These are phyloP conservation scores for Ylistrum balloti DNA, from an alignment of 1,140 invertebrate species.

Conservation along the genomic window DNA sequence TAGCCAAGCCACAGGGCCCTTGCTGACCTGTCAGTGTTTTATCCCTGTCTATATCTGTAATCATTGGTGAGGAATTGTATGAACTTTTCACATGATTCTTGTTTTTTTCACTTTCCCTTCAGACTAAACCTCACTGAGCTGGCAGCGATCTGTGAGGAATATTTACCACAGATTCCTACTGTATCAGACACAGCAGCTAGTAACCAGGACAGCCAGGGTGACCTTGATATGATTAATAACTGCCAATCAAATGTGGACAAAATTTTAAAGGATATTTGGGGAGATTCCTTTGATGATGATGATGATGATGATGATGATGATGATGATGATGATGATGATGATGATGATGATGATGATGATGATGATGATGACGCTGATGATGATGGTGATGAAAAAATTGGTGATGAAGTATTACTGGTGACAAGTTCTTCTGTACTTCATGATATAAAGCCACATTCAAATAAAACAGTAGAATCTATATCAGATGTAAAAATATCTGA, in stretches of 20 bases:
- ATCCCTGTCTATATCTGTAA: too few species aligned
- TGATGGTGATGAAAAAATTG: too few species aligned
- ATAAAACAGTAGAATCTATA: background rate
- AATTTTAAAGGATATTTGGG: slow-evolving; percentile 18
- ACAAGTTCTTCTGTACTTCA: too few species aligned
- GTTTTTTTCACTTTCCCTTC: background rate
- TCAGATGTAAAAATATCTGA: background rate
- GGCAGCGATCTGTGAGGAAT: background rate
- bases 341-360: too few species aligned
- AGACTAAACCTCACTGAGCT: slow-evolving; percentile 25
- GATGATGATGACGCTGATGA: too few species aligned
- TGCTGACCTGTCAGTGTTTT: too few species aligned
- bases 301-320: too few species aligned
- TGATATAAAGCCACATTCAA: slow-evolving; percentile 41
- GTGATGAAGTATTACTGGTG: too few species aligned
- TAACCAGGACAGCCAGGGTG: background rate
- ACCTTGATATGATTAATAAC: background rate
- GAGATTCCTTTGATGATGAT: background rate
- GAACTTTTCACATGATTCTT: background rate
- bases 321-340: too few species aligned
- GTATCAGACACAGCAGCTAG: background rate
- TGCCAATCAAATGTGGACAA: background rate
- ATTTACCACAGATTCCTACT: background rate
- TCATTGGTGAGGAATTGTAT: too few species aligned
- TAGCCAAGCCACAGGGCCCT: too few species aligned